phyloP scores from a whole-genome alignment of 2,888 invertebrate genomes.

The Volucella zonaria region DNA sequence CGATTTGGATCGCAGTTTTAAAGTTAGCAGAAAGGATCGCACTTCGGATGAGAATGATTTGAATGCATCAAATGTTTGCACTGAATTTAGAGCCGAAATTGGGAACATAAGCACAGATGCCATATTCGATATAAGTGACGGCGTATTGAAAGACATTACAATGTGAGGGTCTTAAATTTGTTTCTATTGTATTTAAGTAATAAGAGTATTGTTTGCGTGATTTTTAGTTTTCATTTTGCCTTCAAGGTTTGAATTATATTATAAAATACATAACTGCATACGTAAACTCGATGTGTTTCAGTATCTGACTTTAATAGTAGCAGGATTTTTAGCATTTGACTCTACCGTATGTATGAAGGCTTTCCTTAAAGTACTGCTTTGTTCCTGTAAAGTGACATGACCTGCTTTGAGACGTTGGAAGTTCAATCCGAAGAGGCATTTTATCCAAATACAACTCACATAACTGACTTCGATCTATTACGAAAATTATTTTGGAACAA shows the following conservation, averaged over 20 bases:
- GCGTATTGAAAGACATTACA: constrained; percentile 77
- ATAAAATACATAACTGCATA: neutral
- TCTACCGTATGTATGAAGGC: no score
- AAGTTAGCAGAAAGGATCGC: neutral
- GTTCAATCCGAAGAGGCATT: no score
- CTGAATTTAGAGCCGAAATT: constrained; percentile 13
- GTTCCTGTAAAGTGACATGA: no score
- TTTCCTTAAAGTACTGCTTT: no score
- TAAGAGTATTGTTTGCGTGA: constrained; percentile 7
- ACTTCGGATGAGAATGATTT: constrained; percentile 38
- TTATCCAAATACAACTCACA: no score
- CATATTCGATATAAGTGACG: constrained; percentile 77
- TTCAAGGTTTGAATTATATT: neutral
- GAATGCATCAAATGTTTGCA: constrained; percentile 36
- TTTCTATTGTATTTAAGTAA: neutral
- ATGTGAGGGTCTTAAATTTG: constrained; percentile 66
- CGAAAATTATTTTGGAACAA: no score
- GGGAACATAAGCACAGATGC: constrained; percentile 68
- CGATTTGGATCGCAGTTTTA: constrained; percentile 42
- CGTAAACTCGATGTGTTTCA: no score
- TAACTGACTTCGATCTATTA: no score
- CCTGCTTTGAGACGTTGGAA: no score
- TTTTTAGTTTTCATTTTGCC: neutral
- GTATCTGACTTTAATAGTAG: no score
- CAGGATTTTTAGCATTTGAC: no score